phyloP scores from a whole-genome alignment of 1,140 invertebrate species.

The Drosophila gunungcola region DNA sequence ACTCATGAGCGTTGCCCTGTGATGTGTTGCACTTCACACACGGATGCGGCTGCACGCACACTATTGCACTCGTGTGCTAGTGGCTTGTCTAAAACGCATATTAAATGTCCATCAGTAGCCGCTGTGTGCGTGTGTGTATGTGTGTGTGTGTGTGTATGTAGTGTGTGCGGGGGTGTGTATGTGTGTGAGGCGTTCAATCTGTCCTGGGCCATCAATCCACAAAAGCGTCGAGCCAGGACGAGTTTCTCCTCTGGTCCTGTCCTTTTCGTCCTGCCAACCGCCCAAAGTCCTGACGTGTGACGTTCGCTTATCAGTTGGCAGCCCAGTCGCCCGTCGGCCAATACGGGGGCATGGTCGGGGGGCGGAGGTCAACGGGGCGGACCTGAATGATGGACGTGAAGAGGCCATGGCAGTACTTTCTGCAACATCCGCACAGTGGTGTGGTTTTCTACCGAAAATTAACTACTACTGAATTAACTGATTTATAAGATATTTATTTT shows the following conservation, averaged over 20 bases:
- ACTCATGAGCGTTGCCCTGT: conserved; percentile 37
- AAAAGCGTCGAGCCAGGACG: conserved; percentile 68
- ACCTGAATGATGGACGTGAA: conserved; percentile 54
- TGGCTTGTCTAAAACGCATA: conserved; percentile 74
- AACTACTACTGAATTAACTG: no score
- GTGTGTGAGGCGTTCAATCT: conserved; percentile 66
- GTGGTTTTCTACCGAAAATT: background rate
- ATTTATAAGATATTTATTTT: no score
- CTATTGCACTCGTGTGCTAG: conserved; percentile 16
- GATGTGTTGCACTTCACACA: conserved; percentile 48
- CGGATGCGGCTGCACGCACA: conserved; percentile 28
- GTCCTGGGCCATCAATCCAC: conserved; percentile 74
- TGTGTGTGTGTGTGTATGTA: background rate
- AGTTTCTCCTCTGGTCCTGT: conserved; percentile 17
- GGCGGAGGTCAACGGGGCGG: conserved; percentile 5
- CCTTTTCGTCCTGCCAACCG: conserved; percentile 33
- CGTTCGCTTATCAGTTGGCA: conserved; percentile 78
- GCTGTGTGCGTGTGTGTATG: background rate
- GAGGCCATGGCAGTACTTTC: conserved; percentile 8
- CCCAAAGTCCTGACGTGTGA: conserved; percentile 71
- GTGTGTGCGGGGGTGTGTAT: background rate
- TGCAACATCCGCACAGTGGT: conserved; percentile 20
- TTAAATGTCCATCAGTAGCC: conserved; percentile 73
- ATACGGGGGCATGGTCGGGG: conserved; percentile 9
- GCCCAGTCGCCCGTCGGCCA: conserved; percentile 33